These are phyloP conservation scores for Riptortus pedestris DNA, from an alignment of 1,140 invertebrate genomes.

Conservation along the genomic window DNA sequence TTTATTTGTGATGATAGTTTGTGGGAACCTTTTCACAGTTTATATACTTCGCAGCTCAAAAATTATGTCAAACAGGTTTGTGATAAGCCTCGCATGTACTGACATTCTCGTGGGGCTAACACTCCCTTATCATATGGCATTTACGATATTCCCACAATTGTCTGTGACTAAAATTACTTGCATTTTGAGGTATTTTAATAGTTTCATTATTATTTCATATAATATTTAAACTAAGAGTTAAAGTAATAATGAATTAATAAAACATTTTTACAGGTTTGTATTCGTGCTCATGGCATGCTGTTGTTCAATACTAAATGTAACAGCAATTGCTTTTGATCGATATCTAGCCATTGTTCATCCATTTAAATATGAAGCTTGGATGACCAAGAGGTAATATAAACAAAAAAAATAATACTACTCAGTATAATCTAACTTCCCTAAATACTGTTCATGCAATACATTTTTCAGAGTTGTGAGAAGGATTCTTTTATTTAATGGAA, in stretches of 20 bases:
- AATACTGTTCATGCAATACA: not conserved
- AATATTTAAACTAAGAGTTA: not conserved
- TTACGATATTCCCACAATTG: slow-evolving; percentile 49
- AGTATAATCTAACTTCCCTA: not conserved
- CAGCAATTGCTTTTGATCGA: slow-evolving; percentile 71
- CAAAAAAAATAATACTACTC: not conserved
- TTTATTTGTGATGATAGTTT: slow-evolving; percentile 52
- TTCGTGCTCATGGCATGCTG: slow-evolving; percentile 58
- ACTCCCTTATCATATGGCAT: slow-evolving; percentile 59
- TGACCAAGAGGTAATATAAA: slow-evolving; percentile 31
- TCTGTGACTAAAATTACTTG: slow-evolving; percentile 48
- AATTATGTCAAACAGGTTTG: slow-evolving; percentile 58
- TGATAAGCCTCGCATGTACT: slow-evolving; percentile 57
- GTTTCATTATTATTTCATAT: not conserved
- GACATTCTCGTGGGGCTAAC: slow-evolving; percentile 61
- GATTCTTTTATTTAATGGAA: slow-evolving; percentile 52
- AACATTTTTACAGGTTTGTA: slow-evolving; percentile 47
- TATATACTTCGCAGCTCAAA: slow-evolving; percentile 53
- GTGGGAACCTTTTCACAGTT: slow-evolving; percentile 60
- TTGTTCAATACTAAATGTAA: slow-evolving; percentile 68
- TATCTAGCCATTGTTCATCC: slow-evolving; percentile 74
- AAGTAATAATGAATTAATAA: not conserved
- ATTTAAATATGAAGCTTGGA: slow-evolving; percentile 50
- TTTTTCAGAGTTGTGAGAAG: slow-evolving; percentile 41
- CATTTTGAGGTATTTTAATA: slow-evolving; percentile 28